A percentile compares a stretch with the other conserved stretches of the same genome.
phyloP scores from a whole-genome alignment of 1,140 invertebrate species.

The Zaprionus nigranus region DNA sequence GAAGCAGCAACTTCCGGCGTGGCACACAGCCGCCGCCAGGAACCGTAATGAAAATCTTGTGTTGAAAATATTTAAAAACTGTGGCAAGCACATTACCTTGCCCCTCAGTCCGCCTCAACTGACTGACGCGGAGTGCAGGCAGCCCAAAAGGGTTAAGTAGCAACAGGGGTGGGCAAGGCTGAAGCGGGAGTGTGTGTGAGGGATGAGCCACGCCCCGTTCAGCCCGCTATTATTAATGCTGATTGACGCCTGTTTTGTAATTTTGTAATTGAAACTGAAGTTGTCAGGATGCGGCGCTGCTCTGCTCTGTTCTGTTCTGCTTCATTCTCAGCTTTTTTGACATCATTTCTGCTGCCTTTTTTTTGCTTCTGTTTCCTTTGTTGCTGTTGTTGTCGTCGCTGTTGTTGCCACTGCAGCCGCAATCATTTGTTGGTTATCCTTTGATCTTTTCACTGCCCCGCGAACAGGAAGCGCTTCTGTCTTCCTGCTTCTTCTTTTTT shows the following conservation, averaged over 20 bases:
- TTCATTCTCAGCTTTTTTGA: slow-evolving; percentile 56
- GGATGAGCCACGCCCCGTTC: slow-evolving; percentile 66
- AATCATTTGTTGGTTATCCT: slow-evolving; percentile 80
- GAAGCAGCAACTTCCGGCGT: slow-evolving; percentile 79
- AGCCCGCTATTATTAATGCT: slow-evolving; percentile 69
- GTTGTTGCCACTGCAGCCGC: slow-evolving; percentile 47
- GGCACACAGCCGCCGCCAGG: slow-evolving; percentile 34
- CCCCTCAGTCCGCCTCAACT: slow-evolving; percentile 22
- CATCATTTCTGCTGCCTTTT: slow-evolving; percentile 61
- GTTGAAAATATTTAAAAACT: slow-evolving; percentile 65
- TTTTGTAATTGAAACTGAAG: slow-evolving; percentile 83
- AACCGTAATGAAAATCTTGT: slow-evolving; percentile 69
- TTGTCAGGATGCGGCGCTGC: slow-evolving; percentile 46
- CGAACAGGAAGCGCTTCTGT: slow-evolving; percentile 40
- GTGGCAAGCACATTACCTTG: slow-evolving; percentile 66
- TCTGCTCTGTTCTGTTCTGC: not conserved
- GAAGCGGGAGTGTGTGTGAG: not conserved
- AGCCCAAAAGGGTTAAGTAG: slow-evolving; percentile 75
- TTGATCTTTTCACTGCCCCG: slow-evolving; percentile 76
- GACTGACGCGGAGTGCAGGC: too few relatives aligned
- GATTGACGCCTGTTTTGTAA: slow-evolving; percentile 82
- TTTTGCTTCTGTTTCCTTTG: slow-evolving; percentile 18
- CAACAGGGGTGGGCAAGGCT: slow-evolving; percentile 33
- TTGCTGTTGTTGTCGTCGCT: slow-evolving; percentile 21
- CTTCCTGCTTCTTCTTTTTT: slow-evolving; percentile 43